Conservation (phyloP, 2,797 vertebrate genomes). For the Hyperoplus lanceolatus region DNA sequence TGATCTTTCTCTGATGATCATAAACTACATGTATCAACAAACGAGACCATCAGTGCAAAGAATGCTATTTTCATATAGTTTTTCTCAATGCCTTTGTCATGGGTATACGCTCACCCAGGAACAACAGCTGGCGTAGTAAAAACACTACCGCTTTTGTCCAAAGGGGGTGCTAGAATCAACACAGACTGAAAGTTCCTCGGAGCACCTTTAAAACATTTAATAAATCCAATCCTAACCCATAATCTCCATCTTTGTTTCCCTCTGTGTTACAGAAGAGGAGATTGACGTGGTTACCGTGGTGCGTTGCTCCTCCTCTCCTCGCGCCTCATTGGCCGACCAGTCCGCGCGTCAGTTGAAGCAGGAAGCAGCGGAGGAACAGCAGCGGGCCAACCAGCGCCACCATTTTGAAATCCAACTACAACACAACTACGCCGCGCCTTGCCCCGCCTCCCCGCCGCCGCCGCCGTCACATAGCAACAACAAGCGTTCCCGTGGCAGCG, state of each 20-base stretch:
- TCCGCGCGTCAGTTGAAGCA: conserved; percentile 59
- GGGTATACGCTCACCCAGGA: too few relatives aligned
- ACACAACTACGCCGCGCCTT: conserved; percentile 88
- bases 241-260: background rate
- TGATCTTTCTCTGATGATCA: too few relatives aligned
- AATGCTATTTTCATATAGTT: too few relatives aligned
- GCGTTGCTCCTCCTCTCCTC: conserved; percentile 66
- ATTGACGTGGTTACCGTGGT: conserved; percentile 88
- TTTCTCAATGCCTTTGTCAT: too few relatives aligned
- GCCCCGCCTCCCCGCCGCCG: conserved; percentile 79
- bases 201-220: too few relatives aligned
- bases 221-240: background rate
- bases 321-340: conserved; percentile 40
- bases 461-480: conserved; percentile 21
- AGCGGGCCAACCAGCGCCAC: conserved; percentile 74
- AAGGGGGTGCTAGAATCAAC: too few relatives aligned
- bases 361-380: conserved; percentile 59
- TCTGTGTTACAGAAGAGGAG: conserved; percentile 82
- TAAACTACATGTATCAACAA: too few relatives aligned
- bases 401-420: conserved; percentile 86
- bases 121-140: too few relatives aligned
- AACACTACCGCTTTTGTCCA: too few relatives aligned
- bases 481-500: conserved; percentile 75
- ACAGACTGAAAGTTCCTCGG: too few relatives aligned
- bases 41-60: too few relatives aligned